phyloP scores from a whole-genome alignment of 2,888 invertebrate species.

The Listrodromus nycthemerus region DNA sequence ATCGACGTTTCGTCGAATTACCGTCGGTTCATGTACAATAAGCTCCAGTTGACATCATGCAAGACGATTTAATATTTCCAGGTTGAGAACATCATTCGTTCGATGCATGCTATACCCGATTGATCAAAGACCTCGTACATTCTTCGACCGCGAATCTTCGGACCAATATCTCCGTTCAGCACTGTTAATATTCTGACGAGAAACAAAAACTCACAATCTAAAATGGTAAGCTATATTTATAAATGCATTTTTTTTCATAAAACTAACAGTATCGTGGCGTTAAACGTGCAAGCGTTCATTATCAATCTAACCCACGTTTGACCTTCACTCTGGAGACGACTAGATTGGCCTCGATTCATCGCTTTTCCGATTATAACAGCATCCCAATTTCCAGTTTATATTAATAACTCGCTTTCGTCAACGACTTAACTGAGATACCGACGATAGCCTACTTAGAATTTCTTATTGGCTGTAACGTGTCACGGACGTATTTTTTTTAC shows the following conservation, averaged over 20 bases:
- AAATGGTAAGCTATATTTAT: conserved; percentile 35
- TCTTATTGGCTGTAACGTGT: not conserved
- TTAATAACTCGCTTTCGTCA: not conserved
- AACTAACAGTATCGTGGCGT: not conserved
- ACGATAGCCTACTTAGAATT: conserved; percentile 11
- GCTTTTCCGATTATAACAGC: conserved; percentile 18
- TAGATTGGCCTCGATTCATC: conserved; percentile 51
- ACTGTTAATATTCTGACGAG: not conserved
- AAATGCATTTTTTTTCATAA: conserved; percentile 23
- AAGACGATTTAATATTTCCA: conserved; percentile 61
- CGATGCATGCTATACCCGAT: conserved; percentile 38
- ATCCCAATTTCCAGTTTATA: conserved; percentile 12
- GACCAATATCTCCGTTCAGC: conserved; percentile 16
- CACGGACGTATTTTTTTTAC: not conserved
- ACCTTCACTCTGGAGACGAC: conserved; percentile 57
- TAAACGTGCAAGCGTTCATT: conserved; percentile 10
- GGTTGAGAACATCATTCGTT: conserved; percentile 60
- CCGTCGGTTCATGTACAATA: conserved; percentile 2
- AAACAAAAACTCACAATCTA: conserved; percentile 5
- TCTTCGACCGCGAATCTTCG: conserved; percentile 9
- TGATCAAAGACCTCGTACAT: conserved; percentile 54
- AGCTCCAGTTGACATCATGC: conserved; percentile 53
- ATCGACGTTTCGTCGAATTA: conserved; percentile 8
- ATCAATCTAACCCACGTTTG: conserved; percentile 64
- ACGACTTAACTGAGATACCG: not conserved